phyloP scores from a whole-genome alignment of 2,888 invertebrate genomes.

The Branchipolynoe longqiensis region DNA sequence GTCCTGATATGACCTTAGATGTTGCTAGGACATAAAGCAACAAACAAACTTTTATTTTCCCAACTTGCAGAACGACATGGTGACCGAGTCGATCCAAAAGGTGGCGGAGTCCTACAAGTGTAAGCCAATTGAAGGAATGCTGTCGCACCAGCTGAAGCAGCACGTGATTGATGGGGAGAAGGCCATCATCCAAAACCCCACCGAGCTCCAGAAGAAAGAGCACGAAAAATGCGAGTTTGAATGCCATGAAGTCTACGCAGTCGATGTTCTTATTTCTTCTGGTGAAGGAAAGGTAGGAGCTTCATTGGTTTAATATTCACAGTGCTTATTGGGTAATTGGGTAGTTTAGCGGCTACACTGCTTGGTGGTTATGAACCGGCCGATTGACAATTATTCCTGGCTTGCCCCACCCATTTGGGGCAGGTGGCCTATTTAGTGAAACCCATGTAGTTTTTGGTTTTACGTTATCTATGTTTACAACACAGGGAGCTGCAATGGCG shows the following conservation, averaged over 20 bases:
- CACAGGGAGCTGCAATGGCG: too few species aligned
- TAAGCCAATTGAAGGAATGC: slow-evolving; percentile 95
- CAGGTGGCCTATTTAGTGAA: too few species aligned
- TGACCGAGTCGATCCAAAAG: slow-evolving; percentile 96
- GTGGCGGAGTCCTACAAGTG: slow-evolving; percentile 95
- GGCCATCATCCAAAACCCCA: slow-evolving; percentile 97
- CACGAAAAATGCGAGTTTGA: slow-evolving; percentile 98
- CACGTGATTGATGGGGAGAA: slow-evolving; percentile 98
- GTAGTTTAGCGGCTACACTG: too few species aligned
- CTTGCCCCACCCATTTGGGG: too few species aligned
- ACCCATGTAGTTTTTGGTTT: too few species aligned
- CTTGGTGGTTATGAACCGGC: too few species aligned
- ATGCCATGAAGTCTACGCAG: slow-evolving; percentile 97
- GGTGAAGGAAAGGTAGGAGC: slow-evolving; percentile 90
- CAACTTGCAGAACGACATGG: slow-evolving; percentile 77
- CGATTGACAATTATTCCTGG: too few species aligned
- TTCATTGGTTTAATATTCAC: background rate
- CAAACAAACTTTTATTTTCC: too few species aligned
- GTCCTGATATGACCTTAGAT: too few species aligned
- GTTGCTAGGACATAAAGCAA: too few species aligned
- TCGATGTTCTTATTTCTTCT: slow-evolving; percentile 97
- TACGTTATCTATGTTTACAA: too few species aligned
- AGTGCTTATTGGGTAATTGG: too few species aligned
- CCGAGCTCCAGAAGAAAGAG: slow-evolving; percentile 96
- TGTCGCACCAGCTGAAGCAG: slow-evolving; percentile 89